A percentile compares a stretch with the other conserved stretches of the same genome.
phyloP scores from a whole-genome alignment of 2,888 invertebrate genomes.

The Macroteleia sp. region DNA sequence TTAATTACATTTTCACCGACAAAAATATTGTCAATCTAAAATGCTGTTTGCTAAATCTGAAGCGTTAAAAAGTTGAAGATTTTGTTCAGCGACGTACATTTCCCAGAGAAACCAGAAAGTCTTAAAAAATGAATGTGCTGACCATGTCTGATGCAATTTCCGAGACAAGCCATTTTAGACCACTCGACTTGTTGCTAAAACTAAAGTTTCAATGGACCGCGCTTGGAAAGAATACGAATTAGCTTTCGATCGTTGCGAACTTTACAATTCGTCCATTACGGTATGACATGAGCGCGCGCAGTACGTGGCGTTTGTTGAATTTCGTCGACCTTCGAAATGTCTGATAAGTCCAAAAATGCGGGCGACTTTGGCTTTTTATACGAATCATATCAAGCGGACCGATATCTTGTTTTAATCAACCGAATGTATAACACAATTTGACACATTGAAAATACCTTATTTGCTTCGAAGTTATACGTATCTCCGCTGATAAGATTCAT shows the following conservation, averaged over 20 bases:
- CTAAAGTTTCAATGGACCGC: slow-evolving; percentile 69
- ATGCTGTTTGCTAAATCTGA: too few relatives aligned
- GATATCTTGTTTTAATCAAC: slow-evolving; percentile 46
- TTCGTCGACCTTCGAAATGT: slow-evolving; percentile 55
- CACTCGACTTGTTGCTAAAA: slow-evolving; percentile 51
- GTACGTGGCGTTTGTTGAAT: slow-evolving; percentile 37
- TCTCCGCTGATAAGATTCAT: slow-evolving; percentile 56
- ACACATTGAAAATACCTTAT: slow-evolving; percentile 51
- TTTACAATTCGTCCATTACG: slow-evolving; percentile 43
- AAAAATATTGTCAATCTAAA: too few relatives aligned
- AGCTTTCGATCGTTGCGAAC: slow-evolving; percentile 71
- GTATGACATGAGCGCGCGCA: neutral
- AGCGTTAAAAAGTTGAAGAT: too few relatives aligned
- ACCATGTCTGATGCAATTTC: slow-evolving; percentile 46
- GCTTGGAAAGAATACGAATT: slow-evolving; percentile 76
- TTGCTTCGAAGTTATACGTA: slow-evolving; percentile 47
- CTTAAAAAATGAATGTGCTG: too few relatives aligned
- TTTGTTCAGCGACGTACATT: too few relatives aligned
- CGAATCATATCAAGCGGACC: slow-evolving; percentile 50
- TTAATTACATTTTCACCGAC: too few relatives aligned
- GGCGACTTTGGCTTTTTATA: slow-evolving; percentile 40
- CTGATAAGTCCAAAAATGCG: slow-evolving; percentile 56
- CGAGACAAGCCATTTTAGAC: slow-evolving; percentile 51
- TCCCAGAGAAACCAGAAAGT: too few relatives aligned
- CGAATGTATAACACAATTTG: slow-evolving; percentile 52